Base-by-base conservation (phyloP, 2,797 vertebrate genomes). In the Myripristis murdjan region DNA sequence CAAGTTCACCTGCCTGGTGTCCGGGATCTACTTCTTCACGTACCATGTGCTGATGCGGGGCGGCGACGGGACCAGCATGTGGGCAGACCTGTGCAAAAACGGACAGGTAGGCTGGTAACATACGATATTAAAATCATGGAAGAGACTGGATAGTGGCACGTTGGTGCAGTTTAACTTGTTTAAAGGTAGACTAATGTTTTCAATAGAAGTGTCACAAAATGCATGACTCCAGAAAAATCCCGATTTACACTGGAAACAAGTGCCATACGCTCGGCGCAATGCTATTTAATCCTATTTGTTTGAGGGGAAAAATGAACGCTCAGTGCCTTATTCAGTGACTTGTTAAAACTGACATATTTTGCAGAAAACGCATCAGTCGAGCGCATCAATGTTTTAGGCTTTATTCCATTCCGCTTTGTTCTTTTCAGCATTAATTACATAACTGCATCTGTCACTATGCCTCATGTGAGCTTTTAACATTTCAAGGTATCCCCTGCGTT, bases 21-120 rank as follows among this genome's bases (percentile, higher is more conserved):
- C 96, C 62, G 97, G 97, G 81, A 97, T 96, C 87, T 99, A 98
- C 85, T 99, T 96, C 94, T 99, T 98, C 93, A 97, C 97, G 22
- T 98, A 98, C 81, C 97, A 98, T 84, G 94, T 98, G 82, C 90
- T 99, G 80, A 98, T 99, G 97, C 94, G 97, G 6, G 97, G 97
- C 49, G 97, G 97, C 26, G 97, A 99, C 81, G 97, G 97, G 20
- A 98, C 97, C 81, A 98, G 97, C 94, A 99, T 99, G 97, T 99
- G 97, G 97, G 97, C 97, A 9, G 97, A 99, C 81, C 95, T 99
- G 88, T 99, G 97, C 94, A 98, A 97, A 87, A 99, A 98, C 84
- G 97, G 97, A 70, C 97, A 98, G 96, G 97, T 97, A 91, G 28
- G 8, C 28, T 18, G 31, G 3, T 11, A 5, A 47, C 7, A n/a